Conservation (phyloP, 2,888 invertebrate genomes). For the Endotricha flammealis region DNA sequence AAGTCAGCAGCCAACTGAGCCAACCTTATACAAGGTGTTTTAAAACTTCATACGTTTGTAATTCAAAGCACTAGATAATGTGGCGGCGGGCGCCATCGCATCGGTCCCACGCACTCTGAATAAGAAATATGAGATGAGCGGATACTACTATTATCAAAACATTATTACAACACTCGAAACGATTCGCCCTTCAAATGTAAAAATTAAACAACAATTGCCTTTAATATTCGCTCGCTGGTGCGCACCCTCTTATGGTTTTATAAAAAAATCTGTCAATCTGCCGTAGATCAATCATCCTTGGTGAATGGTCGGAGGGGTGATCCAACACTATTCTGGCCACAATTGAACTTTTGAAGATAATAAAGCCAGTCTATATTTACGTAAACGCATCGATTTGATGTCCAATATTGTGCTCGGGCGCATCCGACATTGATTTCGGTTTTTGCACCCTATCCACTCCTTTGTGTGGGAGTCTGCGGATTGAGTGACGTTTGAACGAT, state of each 20-base stretch:
- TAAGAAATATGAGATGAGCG: slow-evolving; percentile 76
- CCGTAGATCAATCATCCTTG: slow-evolving; percentile 74
- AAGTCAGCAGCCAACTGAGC: too few species aligned
- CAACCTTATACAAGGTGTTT: slow-evolving; percentile 64
- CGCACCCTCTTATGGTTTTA: slow-evolving; percentile 63
- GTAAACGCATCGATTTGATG: slow-evolving; percentile 71
- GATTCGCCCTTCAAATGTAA: slow-evolving; percentile 70
- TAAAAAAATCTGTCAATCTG: slow-evolving; percentile 77
- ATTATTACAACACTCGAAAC: slow-evolving; percentile 77
- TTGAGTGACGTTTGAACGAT: slow-evolving; percentile 54
- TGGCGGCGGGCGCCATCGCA: slow-evolving; percentile 31
- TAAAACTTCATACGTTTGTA: slow-evolving; percentile 39
- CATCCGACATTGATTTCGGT: slow-evolving; percentile 55
- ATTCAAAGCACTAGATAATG: slow-evolving; percentile 46
- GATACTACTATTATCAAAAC: slow-evolving; percentile 78
- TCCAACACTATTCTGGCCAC: slow-evolving; percentile 46
- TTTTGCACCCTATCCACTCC: slow-evolving; percentile 40
- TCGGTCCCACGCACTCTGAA: slow-evolving; percentile 72
- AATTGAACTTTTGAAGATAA: slow-evolving; percentile 69
- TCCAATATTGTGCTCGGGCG: slow-evolving; percentile 61
- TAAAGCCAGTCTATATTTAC: slow-evolving; percentile 72
- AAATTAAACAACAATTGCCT: slow-evolving; percentile 79
- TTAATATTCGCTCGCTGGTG: slow-evolving; percentile 72
- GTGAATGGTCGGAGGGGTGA: slow-evolving; percentile 68
- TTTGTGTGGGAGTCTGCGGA: slow-evolving; percentile 36